Evolutionary conservation across 2,113 vertebrate genomes (phyloP), one percentile per base, ranked within the genome.

Genomic region (Phalacrocorax carbo): DNA sequence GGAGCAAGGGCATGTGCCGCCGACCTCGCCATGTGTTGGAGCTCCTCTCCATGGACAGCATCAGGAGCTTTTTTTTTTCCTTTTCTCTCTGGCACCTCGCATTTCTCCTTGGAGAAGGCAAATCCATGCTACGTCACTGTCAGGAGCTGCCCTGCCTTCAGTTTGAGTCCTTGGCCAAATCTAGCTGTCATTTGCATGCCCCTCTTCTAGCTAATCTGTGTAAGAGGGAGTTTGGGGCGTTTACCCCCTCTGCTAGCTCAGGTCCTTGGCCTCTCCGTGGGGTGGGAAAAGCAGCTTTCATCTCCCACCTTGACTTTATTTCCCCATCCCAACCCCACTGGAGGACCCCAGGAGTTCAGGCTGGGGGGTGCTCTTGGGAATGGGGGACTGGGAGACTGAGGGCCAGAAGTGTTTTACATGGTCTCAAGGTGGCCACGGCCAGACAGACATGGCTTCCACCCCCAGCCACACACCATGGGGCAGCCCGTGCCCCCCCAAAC

Each of bases 121-220:
- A 4, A 18, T 29, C 55, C 1, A 0, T 8, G 40, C 25, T 11
- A 11, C 5, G 7, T 29, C 69, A 9, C 34, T 2, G 1, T 17
- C 54, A n/a, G 83, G 69, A 70, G 32, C 48, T 62, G 71, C 48
- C n/a, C 13, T 76, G 83, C 46, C 58, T 68, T 76, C 6, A 5
- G 21, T 5, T 29, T 55, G 48, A 30, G 48, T 30, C 49, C 26
- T n/a, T 58, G 78, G 42, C 40, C 65, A 90, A 57, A 85, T 65
- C 38, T 58, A 23, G 13, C 2, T 52, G 20, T 2, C 14, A 15
- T 69, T 66, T 57, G 73, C 61, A 10, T 40, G 30, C 23, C 46
- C 49, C 23, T 57, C 82, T 84, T 51, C 26, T 25, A 77, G n/a
- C n/a, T 69, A 7, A 38, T 17, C 29, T 1, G 0, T 15, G 16